These are phyloP conservation scores for Oligia strigilis DNA, from an alignment of 2,888 invertebrate genomes.

Conservation along the genomic window DNA sequence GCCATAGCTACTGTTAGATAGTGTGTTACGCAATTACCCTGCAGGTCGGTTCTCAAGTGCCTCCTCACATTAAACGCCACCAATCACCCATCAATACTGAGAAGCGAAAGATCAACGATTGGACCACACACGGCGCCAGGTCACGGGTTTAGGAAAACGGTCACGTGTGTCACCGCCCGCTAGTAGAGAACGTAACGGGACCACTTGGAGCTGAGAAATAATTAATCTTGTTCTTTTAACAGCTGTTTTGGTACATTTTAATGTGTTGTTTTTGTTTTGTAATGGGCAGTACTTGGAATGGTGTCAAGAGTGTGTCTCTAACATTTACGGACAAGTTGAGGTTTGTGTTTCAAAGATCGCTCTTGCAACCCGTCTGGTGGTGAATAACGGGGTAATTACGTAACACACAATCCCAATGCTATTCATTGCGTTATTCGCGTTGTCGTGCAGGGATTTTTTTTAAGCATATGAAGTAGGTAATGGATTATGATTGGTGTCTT, in stretches of 20 bases:
- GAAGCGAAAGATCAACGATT: constrained; percentile 64
- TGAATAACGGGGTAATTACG: background rate
- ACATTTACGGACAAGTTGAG: background rate
- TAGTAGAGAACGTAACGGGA: constrained; percentile 61
- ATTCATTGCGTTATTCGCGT: background rate
- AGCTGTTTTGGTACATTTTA: constrained; percentile 60
- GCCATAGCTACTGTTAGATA: background rate
- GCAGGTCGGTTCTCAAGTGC: constrained; percentile 11
- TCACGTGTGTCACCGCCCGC: constrained; percentile 63
- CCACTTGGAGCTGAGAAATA: constrained; percentile 44
- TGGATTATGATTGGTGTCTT: background rate
- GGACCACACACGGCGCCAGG: constrained; percentile 70
- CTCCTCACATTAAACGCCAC: constrained; percentile 42
- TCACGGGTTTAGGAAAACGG: constrained; percentile 67
- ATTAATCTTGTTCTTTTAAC: constrained; percentile 64
- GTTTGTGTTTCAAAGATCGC: background rate
- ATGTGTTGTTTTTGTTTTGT: constrained; percentile 39
- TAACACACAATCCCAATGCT: background rate
- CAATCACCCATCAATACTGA: constrained; percentile 66
- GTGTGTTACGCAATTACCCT: background rate
- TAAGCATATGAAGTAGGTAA: background rate
- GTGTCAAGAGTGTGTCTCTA: background rate
- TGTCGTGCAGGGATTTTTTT: background rate
- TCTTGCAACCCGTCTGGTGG: background rate
- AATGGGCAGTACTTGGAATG: background rate